Base-by-base conservation (phyloP, 1,140 invertebrate genomes). In the Nasonia longicornis region DNA sequence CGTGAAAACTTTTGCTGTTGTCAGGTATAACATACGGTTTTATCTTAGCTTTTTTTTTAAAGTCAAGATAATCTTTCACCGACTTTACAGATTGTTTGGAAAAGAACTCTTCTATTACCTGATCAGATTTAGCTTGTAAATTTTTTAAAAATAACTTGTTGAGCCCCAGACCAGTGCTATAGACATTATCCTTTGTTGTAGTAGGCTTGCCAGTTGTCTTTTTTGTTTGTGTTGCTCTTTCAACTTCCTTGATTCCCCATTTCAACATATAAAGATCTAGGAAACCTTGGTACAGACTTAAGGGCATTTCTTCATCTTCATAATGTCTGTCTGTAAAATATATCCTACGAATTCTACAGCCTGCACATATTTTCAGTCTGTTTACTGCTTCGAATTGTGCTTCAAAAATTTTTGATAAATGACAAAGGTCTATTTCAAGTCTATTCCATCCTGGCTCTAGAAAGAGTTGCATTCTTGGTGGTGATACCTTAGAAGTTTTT, bases 281-380 rank as follows among this genome's bases (percentile, higher is more conserved):
- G 72, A 89, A 89, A 6, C 84, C 83, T 69, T 86, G 82, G 29
- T 83, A 88, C 3, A 88, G 78, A 31, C 82, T 77, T 0, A 84
- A 35, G 0, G 85, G 84, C 63, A 87, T 83, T 29, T 88, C 87
- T 58, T 82, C 29, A 1, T 88, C 76, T 0, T 82, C 72, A 8
- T 89, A 89, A 75, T 87, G 86, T 14, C 81, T 86, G 70, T 89
- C 86, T 64, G 86, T 83, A 35, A 87, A 86, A 48, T 89, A 89
- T 70, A 89, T 63, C 64, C 88, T 84, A 58, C 88, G 83, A 12
- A 89, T 52, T 58, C 87, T 83, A 64, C 87, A 89, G 35, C 85
- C 87, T 0, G 87, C 86, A 35, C 69, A 86, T 48, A 89, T 87
- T 69, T 86, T 83, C 11, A 89, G 7, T 64, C 85, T 84, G 16